Evolutionary conservation across 2,113 vertebrate genomes (phyloP), one percentile per base, ranked within the genome.

Genomic region (Arenaria interpres): DNA sequence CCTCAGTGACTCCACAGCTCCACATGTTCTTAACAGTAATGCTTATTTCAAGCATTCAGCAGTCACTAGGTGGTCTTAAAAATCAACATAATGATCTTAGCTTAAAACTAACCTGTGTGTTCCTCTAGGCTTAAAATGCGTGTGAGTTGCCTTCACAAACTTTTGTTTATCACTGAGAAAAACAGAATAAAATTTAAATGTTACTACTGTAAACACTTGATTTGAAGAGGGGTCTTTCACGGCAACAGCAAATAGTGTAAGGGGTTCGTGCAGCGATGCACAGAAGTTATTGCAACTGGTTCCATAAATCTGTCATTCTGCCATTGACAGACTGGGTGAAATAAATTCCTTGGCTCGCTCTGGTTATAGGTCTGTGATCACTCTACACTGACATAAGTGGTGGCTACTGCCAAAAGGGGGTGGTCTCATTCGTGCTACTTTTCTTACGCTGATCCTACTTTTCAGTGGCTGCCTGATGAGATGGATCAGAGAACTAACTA

Each of bases 221-320:
- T 74, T 66, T 3, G 4, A 78, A 88, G 43, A 68, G 12, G 14
- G 27, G 6, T 53, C 33, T 64, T 89, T 79, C 35, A 67, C 39
- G 88, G 32, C 45, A 84, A 59, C 18, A 43, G 9, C 13, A 68
- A 78, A 67, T 19, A 64, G 14, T 7, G 14, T 19, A 43, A 83
- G 43, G 41, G 46, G 9, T n/a, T 87, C 1, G 0, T 45, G 54
- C 57, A 88, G 59, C 1, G 0, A 22, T 46, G n/a, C 46, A 48
- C n/a, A 56, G 63, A 73, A 92, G 64, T 85, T 77, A 54, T 7
- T 84, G 23, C 41, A 85, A 56, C 21, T 9, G n/a, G 23, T 23
- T 89, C 14, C 69, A 75, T 78, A 91, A 68, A 67, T 79, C 77
- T 87, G 81, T 89, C 81, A 45, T 72, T 75, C 73, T 89, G 69